Evolutionary conservation across 1,140 invertebrate genomes (phyloP).

Genomic region (Halictus rubicundus): DNA sequence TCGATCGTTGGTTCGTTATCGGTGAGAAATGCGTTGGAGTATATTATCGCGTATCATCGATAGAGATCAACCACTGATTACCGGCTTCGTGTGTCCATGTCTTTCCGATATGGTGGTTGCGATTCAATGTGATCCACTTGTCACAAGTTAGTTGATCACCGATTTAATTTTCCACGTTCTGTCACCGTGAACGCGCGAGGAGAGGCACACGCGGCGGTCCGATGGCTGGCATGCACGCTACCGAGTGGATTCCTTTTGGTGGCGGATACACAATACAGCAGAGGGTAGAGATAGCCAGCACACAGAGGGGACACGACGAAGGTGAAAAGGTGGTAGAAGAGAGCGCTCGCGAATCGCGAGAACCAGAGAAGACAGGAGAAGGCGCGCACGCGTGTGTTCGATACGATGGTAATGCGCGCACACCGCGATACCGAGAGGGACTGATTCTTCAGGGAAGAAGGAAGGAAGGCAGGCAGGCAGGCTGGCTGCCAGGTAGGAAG

Average conservation of each 20-base stretch:
- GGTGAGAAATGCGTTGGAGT: not conserved
- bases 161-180: not conserved
- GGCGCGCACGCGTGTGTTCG: not conserved
- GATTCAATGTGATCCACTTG: too few relatives aligned
- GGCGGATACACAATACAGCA: not conserved
- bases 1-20: too few relatives aligned
- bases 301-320: not conserved
- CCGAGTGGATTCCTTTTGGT: not conserved
- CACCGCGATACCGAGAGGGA: conserved; percentile 25
- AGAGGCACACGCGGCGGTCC: conserved; percentile 10
- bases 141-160: too few relatives aligned
- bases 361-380: too few relatives aligned
- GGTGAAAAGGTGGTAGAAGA: not conserved
- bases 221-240: not conserved
- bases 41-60: too few relatives aligned
- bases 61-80: too few relatives aligned
- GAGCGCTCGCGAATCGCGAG: not conserved
- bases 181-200: not conserved
- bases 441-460: conserved; percentile 4
- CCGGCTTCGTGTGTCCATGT: conserved; percentile 12
- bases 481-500: not conserved
- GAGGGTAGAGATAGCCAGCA: not conserved
- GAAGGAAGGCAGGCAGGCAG: conserved; percentile 9
- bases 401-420: conserved; percentile 5
- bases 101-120: too few relatives aligned